Base-by-base conservation (phyloP, 2,888 invertebrate species). In the Hermaeophaga mercurialis region DNA sequence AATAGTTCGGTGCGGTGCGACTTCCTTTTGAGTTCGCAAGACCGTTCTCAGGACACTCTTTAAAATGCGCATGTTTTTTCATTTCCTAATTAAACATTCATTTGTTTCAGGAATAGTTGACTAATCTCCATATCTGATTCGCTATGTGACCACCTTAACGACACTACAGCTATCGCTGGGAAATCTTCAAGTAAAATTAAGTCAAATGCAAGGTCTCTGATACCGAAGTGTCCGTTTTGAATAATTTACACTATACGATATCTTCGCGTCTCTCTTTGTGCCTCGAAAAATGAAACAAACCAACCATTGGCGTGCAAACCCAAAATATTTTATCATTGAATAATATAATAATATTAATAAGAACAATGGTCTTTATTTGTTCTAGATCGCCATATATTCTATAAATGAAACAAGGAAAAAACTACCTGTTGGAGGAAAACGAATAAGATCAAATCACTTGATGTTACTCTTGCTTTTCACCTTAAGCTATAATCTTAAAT, bases 61-160 rank as follows among this genome's bases (percentile, higher is more conserved):
- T 71, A 65, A 70, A 70, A 73, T 73, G 71, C 69, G 70, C 70
- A 71, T 72, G 70, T 70, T 72, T n/a, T n/a, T 72, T 71, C 70
- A 69, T 72, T 67, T 66, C 66, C 67, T 71, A 73, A 72, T 72
- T 72, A 73, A 70, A 71, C 71, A 70, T 72, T 72, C 70, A 71
- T 71, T 70, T 68, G 67, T 72, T 68, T 70, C 67, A 69, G 67
- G 69, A 70, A 67, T 69, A 71, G 73, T 72, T 72, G 70, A 73
- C 72, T 73, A 71, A 73, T 73, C 69, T 73, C 70, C 72, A 72
- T 73, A 73, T 72, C 69, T 71, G 73, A 72, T 73, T 71, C 73
- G 73, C 71, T 73, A 68, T 69, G 72, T 73, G 73, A 68, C 69
- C 70, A 71, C 68, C 71, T 72, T 73, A 73, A 73, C 73, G 73